phyloP scores from a whole-genome alignment of 2,797 vertebrate species.

The Pelochelys cantorii region DNA sequence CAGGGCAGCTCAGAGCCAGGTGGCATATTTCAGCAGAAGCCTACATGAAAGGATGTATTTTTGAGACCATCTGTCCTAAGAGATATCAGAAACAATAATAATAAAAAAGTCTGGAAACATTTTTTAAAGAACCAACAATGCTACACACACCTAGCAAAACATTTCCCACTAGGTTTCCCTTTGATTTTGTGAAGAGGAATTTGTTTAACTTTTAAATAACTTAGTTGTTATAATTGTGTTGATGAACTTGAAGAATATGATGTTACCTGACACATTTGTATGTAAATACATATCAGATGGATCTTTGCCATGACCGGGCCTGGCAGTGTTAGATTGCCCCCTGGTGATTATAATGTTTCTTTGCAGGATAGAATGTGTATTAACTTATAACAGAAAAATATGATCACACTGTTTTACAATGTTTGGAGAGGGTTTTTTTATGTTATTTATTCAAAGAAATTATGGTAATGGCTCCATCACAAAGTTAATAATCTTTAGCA shows the following conservation, averaged over 20 bases:
- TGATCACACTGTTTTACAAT: not conserved
- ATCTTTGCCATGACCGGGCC: not conserved
- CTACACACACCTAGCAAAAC: not conserved
- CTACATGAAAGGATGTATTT: slow-evolving; percentile 62
- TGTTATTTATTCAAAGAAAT: slow-evolving; percentile 12
- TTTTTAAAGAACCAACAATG: not conserved
- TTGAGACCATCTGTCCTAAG: slow-evolving; percentile 66
- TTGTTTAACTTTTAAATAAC: slow-evolving; percentile 30
- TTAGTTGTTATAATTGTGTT: slow-evolving; percentile 36
- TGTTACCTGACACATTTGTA: not conserved
- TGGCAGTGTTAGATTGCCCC: not conserved
- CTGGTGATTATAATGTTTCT: slow-evolving; percentile 13
- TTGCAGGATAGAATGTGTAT: not conserved
- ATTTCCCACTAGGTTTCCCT: slow-evolving; percentile 19
- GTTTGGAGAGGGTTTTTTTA: not conserved
- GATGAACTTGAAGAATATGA: slow-evolving; percentile 5
- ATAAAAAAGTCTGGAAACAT: slow-evolving; percentile 43
- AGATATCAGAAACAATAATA: slow-evolving; percentile 65
- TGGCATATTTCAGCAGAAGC: slow-evolving; percentile 49
- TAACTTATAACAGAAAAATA: not conserved
- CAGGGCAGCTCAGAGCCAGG: slow-evolving; percentile 32
- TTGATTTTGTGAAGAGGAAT: slow-evolving; percentile 9
- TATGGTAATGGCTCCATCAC: not conserved
- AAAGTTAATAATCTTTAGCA: slow-evolving; percentile 9
- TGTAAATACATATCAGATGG: slow-evolving; percentile 37